Evolutionary conservation across 2,888 invertebrate genomes (phyloP).

Genomic region (Patella caerulea): DNA sequence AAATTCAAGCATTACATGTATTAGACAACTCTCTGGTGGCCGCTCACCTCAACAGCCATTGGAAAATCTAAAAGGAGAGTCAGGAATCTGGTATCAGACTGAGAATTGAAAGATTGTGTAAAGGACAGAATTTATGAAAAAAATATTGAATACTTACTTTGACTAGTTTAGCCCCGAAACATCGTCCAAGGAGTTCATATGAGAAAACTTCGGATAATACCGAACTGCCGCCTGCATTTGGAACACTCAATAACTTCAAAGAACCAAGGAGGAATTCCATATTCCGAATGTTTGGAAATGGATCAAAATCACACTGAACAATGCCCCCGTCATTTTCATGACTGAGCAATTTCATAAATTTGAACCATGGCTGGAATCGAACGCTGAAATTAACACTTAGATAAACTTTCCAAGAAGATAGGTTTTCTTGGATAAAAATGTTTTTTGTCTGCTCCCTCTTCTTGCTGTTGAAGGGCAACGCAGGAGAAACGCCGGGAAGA

Average conservation of each 20-base stretch:
- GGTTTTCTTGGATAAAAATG: conserved; percentile 26
- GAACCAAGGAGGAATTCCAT: conserved; percentile 61
- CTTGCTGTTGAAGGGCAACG: conserved; percentile 42
- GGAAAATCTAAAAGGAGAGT: too few relatives aligned
- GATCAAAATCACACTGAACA: conserved; percentile 52
- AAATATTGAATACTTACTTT: conserved; percentile 46
- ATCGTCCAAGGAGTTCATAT: conserved; percentile 57
- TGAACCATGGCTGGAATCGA: conserved; percentile 49
- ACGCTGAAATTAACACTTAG: conserved; percentile 60
- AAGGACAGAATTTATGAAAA: too few relatives aligned
- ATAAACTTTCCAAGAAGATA: conserved; percentile 50
- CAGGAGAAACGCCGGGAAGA: conserved; percentile 36
- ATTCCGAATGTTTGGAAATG: conserved; percentile 37
- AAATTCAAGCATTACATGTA: too few relatives aligned
- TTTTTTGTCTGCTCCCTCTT: conserved; percentile 33
- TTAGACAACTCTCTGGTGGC: too few relatives aligned
- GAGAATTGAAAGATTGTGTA: too few relatives aligned
- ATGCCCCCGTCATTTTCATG: conserved; percentile 49
- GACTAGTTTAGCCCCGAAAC: conserved; percentile 50
- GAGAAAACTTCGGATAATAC: conserved; percentile 67
- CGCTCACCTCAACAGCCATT: too few relatives aligned
- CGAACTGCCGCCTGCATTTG: conserved; percentile 69
- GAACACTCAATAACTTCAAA: conserved; percentile 52
- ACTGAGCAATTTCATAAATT: conserved; percentile 48
- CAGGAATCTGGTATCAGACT: too few relatives aligned